Conservation (phyloP, 2,797 vertebrate species). For the Hylomyscus alleni region DNA sequence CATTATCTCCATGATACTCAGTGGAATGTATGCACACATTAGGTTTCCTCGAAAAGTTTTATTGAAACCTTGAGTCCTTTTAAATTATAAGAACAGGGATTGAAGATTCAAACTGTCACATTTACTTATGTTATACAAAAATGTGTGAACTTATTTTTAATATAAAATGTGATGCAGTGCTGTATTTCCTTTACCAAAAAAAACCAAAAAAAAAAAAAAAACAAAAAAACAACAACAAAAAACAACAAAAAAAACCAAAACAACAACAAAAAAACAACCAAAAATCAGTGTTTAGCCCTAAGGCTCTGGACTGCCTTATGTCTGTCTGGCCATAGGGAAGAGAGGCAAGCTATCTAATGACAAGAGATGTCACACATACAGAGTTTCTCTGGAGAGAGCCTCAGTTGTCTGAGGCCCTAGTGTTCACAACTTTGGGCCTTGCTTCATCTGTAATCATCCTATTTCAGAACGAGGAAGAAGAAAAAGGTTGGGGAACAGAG, state of each 20-base stretch:
- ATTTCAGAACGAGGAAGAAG: slow-evolving; percentile 72
- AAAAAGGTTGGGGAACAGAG: slow-evolving; percentile 67
- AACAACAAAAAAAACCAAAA: too few relatives aligned
- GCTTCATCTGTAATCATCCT: slow-evolving; percentile 77
- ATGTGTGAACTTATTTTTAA: slow-evolving; percentile 34
- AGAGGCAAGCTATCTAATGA: slow-evolving; percentile 1
- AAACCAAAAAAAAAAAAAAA: neutral
- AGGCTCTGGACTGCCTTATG: neutral
- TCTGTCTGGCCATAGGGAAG: neutral
- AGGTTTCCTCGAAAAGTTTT: neutral
- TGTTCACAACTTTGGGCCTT: slow-evolving; percentile 64
- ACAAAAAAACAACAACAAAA: too few relatives aligned
- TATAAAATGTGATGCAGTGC: slow-evolving; percentile 15
- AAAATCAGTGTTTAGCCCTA: neutral
- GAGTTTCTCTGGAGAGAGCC: neutral
- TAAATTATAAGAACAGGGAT: neutral
- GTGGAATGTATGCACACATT: neutral
- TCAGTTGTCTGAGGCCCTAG: neutral
- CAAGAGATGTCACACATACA: neutral
- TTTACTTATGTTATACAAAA: neutral
- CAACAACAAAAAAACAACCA: too few relatives aligned
- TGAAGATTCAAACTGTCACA: slow-evolving; percentile 13
- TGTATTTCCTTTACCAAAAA: neutral
- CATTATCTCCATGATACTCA: neutral
- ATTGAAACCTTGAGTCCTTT: slow-evolving; percentile 27